A percentile compares a stretch with the other conserved stretches of the same genome.
These are phyloP conservation scores for Butorides virescens DNA, from an alignment of 2,113 vertebrate species.

Conservation along the genomic window DNA sequence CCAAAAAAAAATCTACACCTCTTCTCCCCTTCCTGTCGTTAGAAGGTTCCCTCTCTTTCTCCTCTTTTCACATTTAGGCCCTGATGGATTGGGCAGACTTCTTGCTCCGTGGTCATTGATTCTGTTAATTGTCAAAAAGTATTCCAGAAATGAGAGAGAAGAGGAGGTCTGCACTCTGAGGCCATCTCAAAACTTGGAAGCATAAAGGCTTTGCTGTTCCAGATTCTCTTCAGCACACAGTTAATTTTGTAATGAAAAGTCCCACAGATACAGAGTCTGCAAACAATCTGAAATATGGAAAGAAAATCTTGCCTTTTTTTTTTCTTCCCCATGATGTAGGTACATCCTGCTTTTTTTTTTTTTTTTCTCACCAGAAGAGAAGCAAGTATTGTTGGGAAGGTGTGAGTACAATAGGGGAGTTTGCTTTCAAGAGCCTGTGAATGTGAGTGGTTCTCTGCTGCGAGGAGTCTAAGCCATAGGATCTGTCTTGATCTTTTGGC, in stretches of 20 bases:
- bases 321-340: not conserved
- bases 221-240: slow-evolving; percentile 6
- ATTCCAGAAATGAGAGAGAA: slow-evolving; percentile 19
- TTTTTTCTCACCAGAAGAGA: not conserved
- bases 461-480: not conserved
- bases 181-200: slow-evolving; percentile 23
- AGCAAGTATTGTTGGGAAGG: not conserved
- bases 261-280: not conserved
- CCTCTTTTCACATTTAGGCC: slow-evolving; percentile 4
- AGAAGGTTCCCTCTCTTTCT: slow-evolving; percentile 4
- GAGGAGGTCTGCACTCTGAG: not conserved
- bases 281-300: not conserved
- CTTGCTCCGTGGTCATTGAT: slow-evolving; percentile 16
- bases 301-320: not conserved
- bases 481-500: not conserved
- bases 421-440: not conserved
- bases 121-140: slow-evolving; percentile 46
- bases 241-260: slow-evolving; percentile 32
- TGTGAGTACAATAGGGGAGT: not conserved
- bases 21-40: slow-evolving; percentile 44
- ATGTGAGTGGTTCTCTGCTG: not conserved
- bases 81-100: slow-evolving; percentile 46
- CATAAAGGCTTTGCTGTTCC: slow-evolving; percentile 12
- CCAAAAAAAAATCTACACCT: slow-evolving; percentile 22
- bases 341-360: not conserved